Conservation (phyloP, 2,797 vertebrate species). For the Rousettus madagascariensis region DNA sequence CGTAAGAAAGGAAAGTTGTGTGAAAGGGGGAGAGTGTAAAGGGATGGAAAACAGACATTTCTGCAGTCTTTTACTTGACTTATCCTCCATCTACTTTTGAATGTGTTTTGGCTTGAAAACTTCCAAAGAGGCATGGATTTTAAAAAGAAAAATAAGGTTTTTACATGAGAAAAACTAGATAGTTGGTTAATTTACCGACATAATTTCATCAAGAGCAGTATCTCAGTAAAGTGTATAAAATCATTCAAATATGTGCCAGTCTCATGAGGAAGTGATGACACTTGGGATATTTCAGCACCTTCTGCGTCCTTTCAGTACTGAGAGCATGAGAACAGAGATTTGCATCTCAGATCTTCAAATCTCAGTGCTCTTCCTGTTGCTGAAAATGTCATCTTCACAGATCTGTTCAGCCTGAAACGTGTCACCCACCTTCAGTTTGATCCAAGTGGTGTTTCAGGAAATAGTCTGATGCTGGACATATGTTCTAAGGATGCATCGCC, state of each 20-base stretch:
- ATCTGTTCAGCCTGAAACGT: constrained; percentile 34
- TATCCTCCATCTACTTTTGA: constrained; percentile 15
- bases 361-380: constrained; percentile 26
- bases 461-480: constrained; percentile 31
- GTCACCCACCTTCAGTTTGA: constrained; percentile 2
- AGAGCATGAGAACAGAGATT: constrained; percentile 44
- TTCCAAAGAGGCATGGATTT: not conserved
- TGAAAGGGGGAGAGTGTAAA: not conserved
- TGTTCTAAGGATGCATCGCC: not conserved
- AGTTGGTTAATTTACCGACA: not conserved
- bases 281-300: constrained; percentile 48
- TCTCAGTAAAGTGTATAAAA: constrained; percentile 17
- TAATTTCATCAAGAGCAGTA: constrained; percentile 4
- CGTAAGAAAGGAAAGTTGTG: not conserved
- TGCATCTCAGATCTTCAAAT: not conserved
- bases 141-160: constrained; percentile 32
- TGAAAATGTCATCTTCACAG: constrained; percentile 66
- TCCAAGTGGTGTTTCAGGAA: constrained; percentile 33
- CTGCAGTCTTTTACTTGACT: not conserved
- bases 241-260: not conserved
- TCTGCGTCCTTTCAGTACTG: constrained; percentile 55
- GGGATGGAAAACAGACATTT: not conserved
- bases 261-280: constrained; percentile 47
- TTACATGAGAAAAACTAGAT: constrained; percentile 36
- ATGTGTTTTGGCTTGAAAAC: constrained; percentile 44